Conservation (phyloP, 2,888 invertebrate species). For the Augiades crinisus region DNA sequence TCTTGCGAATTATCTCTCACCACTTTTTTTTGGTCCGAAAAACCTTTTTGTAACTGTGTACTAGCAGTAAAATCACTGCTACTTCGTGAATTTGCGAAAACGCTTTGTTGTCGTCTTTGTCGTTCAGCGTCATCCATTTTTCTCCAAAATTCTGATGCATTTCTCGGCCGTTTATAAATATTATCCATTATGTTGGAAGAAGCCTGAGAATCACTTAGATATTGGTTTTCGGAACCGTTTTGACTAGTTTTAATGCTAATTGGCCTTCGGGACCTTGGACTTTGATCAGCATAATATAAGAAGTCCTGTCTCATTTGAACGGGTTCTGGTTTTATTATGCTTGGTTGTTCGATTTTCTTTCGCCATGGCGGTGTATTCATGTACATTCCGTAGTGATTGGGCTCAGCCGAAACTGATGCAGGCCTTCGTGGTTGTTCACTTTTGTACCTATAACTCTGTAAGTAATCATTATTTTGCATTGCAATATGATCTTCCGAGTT, state of each 20-base stretch:
- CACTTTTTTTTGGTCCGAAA: slow-evolving; percentile 31
- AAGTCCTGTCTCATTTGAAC: slow-evolving; percentile 74
- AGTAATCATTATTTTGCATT: slow-evolving; percentile 72
- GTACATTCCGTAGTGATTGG: slow-evolving; percentile 70
- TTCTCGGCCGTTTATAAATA: slow-evolving; percentile 65
- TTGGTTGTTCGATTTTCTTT: slow-evolving; percentile 52
- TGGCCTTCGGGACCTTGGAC: slow-evolving; percentile 87
- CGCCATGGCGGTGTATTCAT: slow-evolving; percentile 68
- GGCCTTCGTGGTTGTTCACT: slow-evolving; percentile 70
- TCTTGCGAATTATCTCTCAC: slow-evolving; percentile 28
- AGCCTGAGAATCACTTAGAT: slow-evolving; percentile 76
- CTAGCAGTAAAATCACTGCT: slow-evolving; percentile 63
- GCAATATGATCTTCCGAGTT: slow-evolving; percentile 78
- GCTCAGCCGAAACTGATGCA: slow-evolving; percentile 75
- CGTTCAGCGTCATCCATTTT: slow-evolving; percentile 80
- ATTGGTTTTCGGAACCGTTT: slow-evolving; percentile 66
- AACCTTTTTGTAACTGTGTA: slow-evolving; percentile 45
- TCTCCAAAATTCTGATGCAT: slow-evolving; percentile 84
- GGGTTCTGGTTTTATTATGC: slow-evolving; percentile 63
- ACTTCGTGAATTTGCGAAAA: slow-evolving; percentile 58
- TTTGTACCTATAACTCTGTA: slow-evolving; percentile 53
- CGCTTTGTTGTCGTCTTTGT: slow-evolving; percentile 58
- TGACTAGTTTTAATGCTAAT: slow-evolving; percentile 83
- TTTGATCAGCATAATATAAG: slow-evolving; percentile 86
- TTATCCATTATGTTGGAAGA: slow-evolving; percentile 54